Evolutionary conservation across 2,113 vertebrate species (phyloP).

Genomic region (Leptocoma aspasia): DNA sequence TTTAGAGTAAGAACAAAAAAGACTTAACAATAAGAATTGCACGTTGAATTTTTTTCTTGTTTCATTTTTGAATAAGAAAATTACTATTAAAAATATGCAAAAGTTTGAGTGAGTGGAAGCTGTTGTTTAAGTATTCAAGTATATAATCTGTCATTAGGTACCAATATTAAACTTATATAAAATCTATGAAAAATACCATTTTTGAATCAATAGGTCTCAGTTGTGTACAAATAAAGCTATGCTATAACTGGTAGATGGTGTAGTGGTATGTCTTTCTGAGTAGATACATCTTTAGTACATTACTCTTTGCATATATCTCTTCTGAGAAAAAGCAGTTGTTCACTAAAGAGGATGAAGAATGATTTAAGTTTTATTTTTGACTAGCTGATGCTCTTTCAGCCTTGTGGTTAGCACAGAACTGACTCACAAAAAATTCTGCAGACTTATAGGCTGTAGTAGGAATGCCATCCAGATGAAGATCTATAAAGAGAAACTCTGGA

Average conservation of each 20-base stretch:
- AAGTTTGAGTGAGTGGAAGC: neutral
- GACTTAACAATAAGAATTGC: neutral
- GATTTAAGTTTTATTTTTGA: conserved; percentile 74
- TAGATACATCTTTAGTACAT: conserved; percentile 45
- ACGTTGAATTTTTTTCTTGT: neutral
- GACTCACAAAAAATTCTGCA: conserved; percentile 73
- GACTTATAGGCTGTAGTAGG: conserved; percentile 67
- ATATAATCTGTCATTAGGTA: neutral
- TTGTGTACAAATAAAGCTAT: neutral
- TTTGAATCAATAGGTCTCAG: neutral
- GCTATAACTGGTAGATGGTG: neutral
- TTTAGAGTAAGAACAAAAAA: neutral
- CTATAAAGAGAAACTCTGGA: conserved; percentile 75
- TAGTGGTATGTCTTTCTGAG: neutral
- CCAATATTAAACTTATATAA: neutral
- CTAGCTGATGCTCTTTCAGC: conserved; percentile 2
- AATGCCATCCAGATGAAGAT: conserved; percentile 62
- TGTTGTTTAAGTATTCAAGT: neutral
- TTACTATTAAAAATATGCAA: neutral
- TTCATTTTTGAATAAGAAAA: neutral
- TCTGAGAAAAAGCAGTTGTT: conserved; percentile 36
- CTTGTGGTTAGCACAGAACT: conserved; percentile 20
- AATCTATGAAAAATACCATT: neutral
- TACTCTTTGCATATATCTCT: conserved; percentile 36
- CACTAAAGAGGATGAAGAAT: conserved; percentile 47